A percentile compares a stretch with the other conserved stretches of the same genome.
phyloP scores from a whole-genome alignment of 2,113 vertebrate species.

The Poecilia latipinna region DNA sequence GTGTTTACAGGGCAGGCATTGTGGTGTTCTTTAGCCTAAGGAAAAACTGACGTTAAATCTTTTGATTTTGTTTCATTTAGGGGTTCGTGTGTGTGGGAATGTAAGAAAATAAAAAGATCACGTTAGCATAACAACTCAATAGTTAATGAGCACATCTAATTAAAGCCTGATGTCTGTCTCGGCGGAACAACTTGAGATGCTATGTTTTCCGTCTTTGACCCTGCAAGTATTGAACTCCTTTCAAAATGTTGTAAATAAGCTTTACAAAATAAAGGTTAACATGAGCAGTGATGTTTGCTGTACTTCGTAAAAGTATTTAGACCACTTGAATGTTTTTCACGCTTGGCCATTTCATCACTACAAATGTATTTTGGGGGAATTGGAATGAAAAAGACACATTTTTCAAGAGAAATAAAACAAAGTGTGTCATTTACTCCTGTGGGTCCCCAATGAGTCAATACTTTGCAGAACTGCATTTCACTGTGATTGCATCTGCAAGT shows the following conservation, averaged over 20 bases:
- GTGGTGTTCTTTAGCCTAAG: slow-evolving; percentile 45
- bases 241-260: not conserved
- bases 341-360: no score
- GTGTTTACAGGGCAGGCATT: slow-evolving; percentile 37
- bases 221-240: not conserved
- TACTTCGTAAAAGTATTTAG: no score
- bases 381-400: no score
- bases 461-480: no score
- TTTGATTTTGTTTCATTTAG: slow-evolving; percentile 47
- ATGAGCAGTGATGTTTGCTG: no score
- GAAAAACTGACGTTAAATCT: slow-evolving; percentile 48
- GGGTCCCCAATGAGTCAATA: no score
- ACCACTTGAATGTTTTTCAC: no score
- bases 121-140: slow-evolving; percentile 48
- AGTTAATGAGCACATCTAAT: slow-evolving; percentile 55
- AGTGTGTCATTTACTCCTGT: no score
- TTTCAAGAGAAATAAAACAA: no score
- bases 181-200: slow-evolving; percentile 6
- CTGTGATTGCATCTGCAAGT: no score
- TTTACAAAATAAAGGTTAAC: not conserved
- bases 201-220: not conserved
- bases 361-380: no score
- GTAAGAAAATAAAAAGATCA: slow-evolving; percentile 28
- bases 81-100: slow-evolving; percentile 33
- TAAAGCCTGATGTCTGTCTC: slow-evolving; percentile 34